Conservation (phyloP, 2,888 invertebrate genomes). For the Nineta flava region DNA sequence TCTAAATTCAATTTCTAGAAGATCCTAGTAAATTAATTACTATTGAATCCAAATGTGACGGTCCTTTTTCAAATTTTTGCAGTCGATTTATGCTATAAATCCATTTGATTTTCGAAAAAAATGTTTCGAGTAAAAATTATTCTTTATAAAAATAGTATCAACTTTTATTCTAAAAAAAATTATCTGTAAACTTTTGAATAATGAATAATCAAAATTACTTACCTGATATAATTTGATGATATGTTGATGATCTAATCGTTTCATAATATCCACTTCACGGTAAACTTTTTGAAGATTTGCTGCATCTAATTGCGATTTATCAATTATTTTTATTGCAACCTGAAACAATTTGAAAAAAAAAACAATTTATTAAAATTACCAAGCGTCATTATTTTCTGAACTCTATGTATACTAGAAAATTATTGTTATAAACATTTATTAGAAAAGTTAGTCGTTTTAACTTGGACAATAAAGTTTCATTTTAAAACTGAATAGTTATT, state of each 20-base stretch:
- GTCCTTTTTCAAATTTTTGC: too few species aligned
- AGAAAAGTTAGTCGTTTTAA: neutral
- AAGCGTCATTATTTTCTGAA: neutral
- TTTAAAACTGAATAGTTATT: neutral
- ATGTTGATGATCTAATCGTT: slow-evolving; percentile 90
- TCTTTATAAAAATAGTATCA: too few species aligned
- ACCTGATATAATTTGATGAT: slow-evolving; percentile 96
- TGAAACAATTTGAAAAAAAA: slow-evolving; percentile 32
- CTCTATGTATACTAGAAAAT: neutral
- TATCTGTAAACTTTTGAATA: too few species aligned
- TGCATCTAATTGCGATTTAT: slow-evolving; percentile 80
- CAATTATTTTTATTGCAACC: slow-evolving; percentile 95
- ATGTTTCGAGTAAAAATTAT: too few species aligned
- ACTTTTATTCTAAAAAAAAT: too few species aligned
- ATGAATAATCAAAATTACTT: slow-evolving; percentile 20
- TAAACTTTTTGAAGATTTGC: slow-evolving; percentile 89
- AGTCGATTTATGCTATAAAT: too few species aligned
- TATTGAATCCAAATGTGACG: too few species aligned
- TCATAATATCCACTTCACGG: slow-evolving; percentile 95
- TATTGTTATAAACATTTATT: neutral
- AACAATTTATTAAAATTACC: slow-evolving; percentile 7
- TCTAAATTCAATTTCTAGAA: too few species aligned
- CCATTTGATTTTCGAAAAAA: too few species aligned
- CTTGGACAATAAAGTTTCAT: neutral
- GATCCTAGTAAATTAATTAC: too few species aligned